phyloP scores from a whole-genome alignment of 2,888 invertebrate species.

The Crocallis elinguaria region DNA sequence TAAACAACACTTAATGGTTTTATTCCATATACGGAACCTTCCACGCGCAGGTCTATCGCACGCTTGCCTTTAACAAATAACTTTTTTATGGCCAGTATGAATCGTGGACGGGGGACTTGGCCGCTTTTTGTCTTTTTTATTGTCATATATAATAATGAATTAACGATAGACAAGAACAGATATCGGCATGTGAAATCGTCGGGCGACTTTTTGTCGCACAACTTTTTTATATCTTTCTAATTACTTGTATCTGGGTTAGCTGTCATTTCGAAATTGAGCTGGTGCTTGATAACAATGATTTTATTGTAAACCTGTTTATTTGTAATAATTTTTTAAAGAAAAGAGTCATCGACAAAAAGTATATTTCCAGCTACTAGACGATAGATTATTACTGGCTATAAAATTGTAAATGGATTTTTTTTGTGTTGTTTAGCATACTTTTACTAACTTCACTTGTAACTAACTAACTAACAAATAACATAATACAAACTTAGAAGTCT shows the following conservation, averaged over 20 bases:
- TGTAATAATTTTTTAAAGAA: too few species aligned
- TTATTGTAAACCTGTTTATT: constrained; percentile 17
- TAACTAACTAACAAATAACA: too few species aligned
- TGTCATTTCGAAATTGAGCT: constrained; percentile 23
- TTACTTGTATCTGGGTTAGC: constrained; percentile 25
- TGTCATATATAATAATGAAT: constrained; percentile 69
- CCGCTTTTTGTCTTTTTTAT: constrained; percentile 64
- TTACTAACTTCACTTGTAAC: too few species aligned
- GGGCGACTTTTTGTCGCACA: constrained; percentile 32
- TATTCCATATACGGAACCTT: constrained; percentile 39
- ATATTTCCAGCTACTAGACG: too few species aligned
- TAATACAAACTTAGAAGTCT: too few species aligned
- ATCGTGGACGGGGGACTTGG: constrained; percentile 44
- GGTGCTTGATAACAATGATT: constrained; percentile 24
- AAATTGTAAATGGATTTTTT: too few species aligned
- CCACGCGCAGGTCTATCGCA: not conserved
- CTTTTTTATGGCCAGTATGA: constrained; percentile 49
- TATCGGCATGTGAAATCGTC: constrained; percentile 62
- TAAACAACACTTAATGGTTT: too few species aligned
- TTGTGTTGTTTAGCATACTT: too few species aligned
- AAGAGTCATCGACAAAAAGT: too few species aligned
- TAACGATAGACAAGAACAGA: constrained; percentile 59
- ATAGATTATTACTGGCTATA: too few species aligned
- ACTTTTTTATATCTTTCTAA: constrained; percentile 23
- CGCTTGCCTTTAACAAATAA: constrained; percentile 31